Percentiles rank a stretch among this genome's conserved stretches.
phyloP scores from a whole-genome alignment of 2,888 invertebrate genomes.

The Chirona hameri region DNA sequence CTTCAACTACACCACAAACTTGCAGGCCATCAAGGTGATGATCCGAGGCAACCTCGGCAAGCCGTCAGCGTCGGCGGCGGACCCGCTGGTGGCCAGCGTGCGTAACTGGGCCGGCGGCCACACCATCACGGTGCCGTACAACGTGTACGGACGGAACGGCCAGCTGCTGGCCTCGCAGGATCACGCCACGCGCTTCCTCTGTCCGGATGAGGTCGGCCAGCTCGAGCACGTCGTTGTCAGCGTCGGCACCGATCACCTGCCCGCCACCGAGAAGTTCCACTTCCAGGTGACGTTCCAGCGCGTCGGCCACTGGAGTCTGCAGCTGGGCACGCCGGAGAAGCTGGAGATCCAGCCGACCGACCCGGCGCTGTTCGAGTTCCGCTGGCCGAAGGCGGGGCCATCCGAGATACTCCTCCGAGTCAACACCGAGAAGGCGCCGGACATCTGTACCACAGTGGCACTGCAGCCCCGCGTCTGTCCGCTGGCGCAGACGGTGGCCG shows the following conservation, averaged over 20 bases:
- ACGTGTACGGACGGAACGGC: slow-evolving; percentile 88
- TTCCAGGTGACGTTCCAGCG: slow-evolving; percentile 11
- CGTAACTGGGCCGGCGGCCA: slow-evolving; percentile 29
- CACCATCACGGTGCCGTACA: slow-evolving; percentile 65
- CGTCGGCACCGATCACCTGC: background rate
- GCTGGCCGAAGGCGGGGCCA: background rate
- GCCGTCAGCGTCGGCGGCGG: background rate
- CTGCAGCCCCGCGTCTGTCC: slow-evolving; percentile 28
- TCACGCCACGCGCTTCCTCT: slow-evolving; percentile 34
- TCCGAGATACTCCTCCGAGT: background rate
- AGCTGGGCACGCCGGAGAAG: slow-evolving; percentile 5
- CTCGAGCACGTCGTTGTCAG: slow-evolving; percentile 30
- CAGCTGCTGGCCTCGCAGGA: slow-evolving; percentile 75
- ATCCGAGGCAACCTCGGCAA: background rate
- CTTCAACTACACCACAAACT: background rate
- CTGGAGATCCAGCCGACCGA: background rate
- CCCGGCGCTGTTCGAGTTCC: slow-evolving; percentile 31
- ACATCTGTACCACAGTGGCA: background rate
- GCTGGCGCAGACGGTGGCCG: slow-evolving; percentile 26
- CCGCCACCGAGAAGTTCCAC: background rate
- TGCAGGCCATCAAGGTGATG: background rate
- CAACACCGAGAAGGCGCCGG: background rate
- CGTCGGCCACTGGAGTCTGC: slow-evolving; percentile 6
- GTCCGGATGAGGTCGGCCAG: slow-evolving; percentile 33
- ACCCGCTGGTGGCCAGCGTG: background rate